Percentiles rank a stretch among this genome's conserved stretches.
These are phyloP conservation scores for Onychorhynchus coronatus DNA, from an alignment of 2,113 vertebrate genomes.

Conservation along the genomic window DNA sequence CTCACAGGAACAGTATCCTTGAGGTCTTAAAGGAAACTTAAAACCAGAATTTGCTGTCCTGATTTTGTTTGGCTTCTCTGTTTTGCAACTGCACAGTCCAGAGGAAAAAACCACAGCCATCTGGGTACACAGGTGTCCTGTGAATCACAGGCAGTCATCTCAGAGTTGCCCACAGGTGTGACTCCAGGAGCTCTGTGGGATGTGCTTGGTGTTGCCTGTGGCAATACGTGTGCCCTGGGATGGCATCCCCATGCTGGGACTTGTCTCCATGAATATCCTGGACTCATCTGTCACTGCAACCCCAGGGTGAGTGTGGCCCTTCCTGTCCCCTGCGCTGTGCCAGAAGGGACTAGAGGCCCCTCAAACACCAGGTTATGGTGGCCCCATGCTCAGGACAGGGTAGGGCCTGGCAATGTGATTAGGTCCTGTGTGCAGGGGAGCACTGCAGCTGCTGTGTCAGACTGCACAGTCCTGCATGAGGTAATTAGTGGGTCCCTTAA, in stretches of 20 bases:
- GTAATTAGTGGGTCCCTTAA: background rate
- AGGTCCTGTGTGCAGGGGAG: background rate
- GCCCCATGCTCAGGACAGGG: background rate
- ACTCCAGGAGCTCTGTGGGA: background rate
- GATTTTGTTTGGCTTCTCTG: background rate
- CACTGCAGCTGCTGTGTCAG: background rate
- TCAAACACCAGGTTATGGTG: background rate
- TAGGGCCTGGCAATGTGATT: background rate
- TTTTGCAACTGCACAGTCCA: background rate
- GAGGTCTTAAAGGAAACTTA: background rate
- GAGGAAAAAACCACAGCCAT: background rate
- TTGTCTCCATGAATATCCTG: background rate
- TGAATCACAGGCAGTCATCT: rapidly evolving
- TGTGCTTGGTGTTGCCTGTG: background rate
- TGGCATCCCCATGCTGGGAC: background rate
- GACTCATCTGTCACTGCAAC: background rate
- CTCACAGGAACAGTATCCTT: background rate
- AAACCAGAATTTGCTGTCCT: background rate
- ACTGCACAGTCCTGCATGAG: rapidly evolving
- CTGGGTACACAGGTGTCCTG: rapidly evolving
- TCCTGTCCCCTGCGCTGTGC: background rate
- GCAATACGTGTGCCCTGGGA: background rate
- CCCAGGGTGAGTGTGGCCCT: background rate
- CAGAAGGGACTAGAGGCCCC: background rate
- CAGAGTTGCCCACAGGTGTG: background rate